Evolutionary conservation across 1,140 invertebrate species (phyloP).

Genomic region (Bactericera cockerelli): DNA sequence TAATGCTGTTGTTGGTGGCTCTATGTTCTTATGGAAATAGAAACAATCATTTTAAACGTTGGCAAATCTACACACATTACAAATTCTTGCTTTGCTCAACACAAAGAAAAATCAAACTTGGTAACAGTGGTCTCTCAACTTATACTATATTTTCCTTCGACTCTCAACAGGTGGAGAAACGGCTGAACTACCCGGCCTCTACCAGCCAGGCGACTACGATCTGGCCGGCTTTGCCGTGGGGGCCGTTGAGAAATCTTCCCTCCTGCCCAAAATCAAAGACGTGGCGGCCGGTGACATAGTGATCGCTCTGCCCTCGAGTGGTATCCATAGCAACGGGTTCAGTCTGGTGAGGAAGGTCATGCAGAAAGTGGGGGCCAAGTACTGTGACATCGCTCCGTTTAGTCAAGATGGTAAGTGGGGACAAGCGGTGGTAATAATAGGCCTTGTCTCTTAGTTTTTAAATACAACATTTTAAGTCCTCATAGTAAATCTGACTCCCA

Average conservation of each 20-base stretch:
- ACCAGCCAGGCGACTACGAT: slow-evolving; percentile 73
- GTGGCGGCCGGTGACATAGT: slow-evolving; percentile 52
- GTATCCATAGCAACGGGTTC: slow-evolving; percentile 92
- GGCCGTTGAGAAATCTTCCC: slow-evolving; percentile 56
- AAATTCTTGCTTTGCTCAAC: no score
- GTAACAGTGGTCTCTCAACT: no score
- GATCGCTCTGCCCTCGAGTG: slow-evolving; percentile 74
- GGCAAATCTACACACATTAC: no score
- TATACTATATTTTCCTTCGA: no score
- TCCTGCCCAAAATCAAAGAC: slow-evolving; percentile 57
- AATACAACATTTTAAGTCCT: no score
- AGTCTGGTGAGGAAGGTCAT: slow-evolving; percentile 81
- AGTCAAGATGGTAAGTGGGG: slow-evolving; percentile 31
- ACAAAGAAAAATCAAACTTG: no score
- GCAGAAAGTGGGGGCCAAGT: slow-evolving; percentile 42
- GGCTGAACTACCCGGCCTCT: slow-evolving; percentile 93
- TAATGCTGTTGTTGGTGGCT: no score
- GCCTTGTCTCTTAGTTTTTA: no score
- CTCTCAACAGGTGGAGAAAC: slow-evolving; percentile 87
- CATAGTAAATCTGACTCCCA: no score
- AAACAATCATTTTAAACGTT: no score
- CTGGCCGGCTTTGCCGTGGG: slow-evolving; percentile 91
- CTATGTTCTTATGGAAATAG: no score
- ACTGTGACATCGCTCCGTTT: slow-evolving; percentile 61
- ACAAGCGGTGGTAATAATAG: no score